Evolutionary conservation across 2,797 vertebrate genomes (phyloP), one percentile per base, ranked within the genome.

Genomic region (Huso huso): DNA sequence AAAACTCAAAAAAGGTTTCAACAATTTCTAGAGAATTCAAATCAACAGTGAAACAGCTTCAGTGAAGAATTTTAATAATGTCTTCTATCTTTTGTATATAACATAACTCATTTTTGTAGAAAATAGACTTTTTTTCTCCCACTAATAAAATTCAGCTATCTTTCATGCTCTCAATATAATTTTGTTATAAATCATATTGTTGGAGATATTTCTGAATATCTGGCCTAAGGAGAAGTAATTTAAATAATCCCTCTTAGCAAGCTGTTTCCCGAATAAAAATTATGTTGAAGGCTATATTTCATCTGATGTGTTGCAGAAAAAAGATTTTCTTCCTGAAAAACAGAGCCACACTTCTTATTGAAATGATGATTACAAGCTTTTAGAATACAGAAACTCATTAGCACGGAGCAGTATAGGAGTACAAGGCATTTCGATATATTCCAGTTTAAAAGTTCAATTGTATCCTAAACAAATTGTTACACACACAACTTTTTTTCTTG

Each of bases 211-310:
- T 86, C 91, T 83, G 93, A 94, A 92, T 92, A 90, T 94, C 95
- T 94, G 91, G 94, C 91, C 93, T 88, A 90, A 90, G 89, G 91
- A 93, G 86, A 92, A 87, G 87, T 90, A 92, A 97, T 98, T 97
- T 97, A 96, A 96, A 98, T 94, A 96, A 94, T 86, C 94, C 95
- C 94, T 94, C 86, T 94, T 95, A 95, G 92, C 78, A 89, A 90
- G 88, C 90, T 85, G 90, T 89, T 93, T 93, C 87, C 37, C 89
- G 93, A 94, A 94, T 92, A 92, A 96, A 94, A 96, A 95, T 93
- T 89, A 90, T 85, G 91, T 91, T 82, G 81, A n/a, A 55, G 85
- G 88, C 87, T 79, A 93, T 93, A 88, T 87, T 92, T 94, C 90
- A 93, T 91, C 82, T 88, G 90, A 90, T 84, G 89, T 80, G 66